phyloP scores from a whole-genome alignment of 2,113 vertebrate genomes.

The Megaptera novaeangliae region DNA sequence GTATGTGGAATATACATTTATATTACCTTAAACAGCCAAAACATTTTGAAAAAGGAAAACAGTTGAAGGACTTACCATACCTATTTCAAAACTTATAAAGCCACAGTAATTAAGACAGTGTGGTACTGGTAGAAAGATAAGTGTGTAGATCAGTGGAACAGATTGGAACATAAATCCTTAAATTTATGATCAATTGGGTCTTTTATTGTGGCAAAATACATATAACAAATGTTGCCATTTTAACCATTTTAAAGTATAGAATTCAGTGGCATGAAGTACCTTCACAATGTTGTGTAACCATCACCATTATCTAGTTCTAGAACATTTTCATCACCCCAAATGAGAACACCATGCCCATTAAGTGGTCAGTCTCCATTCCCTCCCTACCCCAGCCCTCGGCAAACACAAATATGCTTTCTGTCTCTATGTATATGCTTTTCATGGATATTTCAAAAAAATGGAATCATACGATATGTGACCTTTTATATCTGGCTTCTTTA shows the following conservation, averaged over 20 bases:
- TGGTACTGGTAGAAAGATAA: background rate
- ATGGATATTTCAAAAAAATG: background rate
- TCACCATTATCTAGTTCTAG: background rate
- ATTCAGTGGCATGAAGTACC: background rate
- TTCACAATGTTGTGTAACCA: background rate
- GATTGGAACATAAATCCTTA: background rate
- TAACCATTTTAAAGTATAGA: background rate
- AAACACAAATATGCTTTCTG: background rate
- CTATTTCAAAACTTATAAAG: background rate
- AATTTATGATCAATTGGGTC: background rate
- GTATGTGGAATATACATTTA: background rate
- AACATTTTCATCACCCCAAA: background rate
- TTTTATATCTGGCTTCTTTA: background rate
- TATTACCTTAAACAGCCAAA: background rate
- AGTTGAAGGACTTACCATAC: background rate
- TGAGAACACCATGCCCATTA: background rate
- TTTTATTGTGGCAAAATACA: background rate
- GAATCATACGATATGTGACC: background rate
- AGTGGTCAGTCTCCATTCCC: background rate
- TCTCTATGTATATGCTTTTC: background rate
- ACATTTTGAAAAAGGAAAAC: background rate
- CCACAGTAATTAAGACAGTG: background rate
- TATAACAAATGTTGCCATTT: background rate
- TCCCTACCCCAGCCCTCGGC: background rate
- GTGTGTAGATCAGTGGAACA: background rate